Percentiles rank a stretch among this genome's conserved stretches.
These are phyloP conservation scores for Drosophila paulistorum DNA, from an alignment of 1,140 invertebrate genomes.

Conservation along the genomic window DNA sequence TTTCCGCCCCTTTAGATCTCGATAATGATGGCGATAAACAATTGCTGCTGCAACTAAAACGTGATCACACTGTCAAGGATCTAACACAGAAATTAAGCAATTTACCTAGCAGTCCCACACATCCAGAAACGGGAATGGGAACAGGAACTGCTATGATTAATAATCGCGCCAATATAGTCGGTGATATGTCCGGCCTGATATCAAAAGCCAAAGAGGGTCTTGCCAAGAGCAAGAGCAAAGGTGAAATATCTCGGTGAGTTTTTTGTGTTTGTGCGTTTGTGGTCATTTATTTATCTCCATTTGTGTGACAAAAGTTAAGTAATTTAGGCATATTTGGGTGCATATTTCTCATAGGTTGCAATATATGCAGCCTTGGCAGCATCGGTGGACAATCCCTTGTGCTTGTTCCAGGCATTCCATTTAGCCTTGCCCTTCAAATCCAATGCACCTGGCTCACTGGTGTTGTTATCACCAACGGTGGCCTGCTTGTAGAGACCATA, in stretches of 20 bases:
- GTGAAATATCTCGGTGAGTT: slow-evolving; percentile 83
- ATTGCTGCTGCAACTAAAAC: slow-evolving; percentile 84
- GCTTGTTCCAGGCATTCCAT: slow-evolving; percentile 95
- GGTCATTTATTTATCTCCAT: slow-evolving; percentile 33
- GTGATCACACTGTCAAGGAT: slow-evolving; percentile 93
- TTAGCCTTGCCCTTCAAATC: slow-evolving; percentile 98
- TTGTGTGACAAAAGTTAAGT: not conserved
- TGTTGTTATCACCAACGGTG: slow-evolving; percentile 90
- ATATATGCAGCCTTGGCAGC: slow-evolving; percentile 93
- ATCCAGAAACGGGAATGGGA: slow-evolving; percentile 50
- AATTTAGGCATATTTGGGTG: slow-evolving; percentile 67
- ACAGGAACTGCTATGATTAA: not conserved
- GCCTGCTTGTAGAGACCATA: slow-evolving; percentile 95
- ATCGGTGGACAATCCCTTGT: slow-evolving; percentile 91
- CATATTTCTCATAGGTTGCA: slow-evolving; percentile 87
- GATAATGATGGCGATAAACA: slow-evolving; percentile 80
- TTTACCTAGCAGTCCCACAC: slow-evolving; percentile 85
- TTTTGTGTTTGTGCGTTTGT: slow-evolving; percentile 3
- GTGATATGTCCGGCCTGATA: slow-evolving; percentile 94
- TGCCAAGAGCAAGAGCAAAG: slow-evolving; percentile 91
- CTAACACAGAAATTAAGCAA: slow-evolving; percentile 92
- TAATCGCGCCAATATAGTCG: slow-evolving; percentile 84
- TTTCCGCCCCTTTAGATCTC: slow-evolving; percentile 49
- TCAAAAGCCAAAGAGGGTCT: slow-evolving; percentile 96
- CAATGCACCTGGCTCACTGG: slow-evolving; percentile 92